Percentiles rank a stretch among this genome's conserved stretches.
phyloP scores from a whole-genome alignment of 2,797 vertebrate species.

The Austrolebias charrua region DNA sequence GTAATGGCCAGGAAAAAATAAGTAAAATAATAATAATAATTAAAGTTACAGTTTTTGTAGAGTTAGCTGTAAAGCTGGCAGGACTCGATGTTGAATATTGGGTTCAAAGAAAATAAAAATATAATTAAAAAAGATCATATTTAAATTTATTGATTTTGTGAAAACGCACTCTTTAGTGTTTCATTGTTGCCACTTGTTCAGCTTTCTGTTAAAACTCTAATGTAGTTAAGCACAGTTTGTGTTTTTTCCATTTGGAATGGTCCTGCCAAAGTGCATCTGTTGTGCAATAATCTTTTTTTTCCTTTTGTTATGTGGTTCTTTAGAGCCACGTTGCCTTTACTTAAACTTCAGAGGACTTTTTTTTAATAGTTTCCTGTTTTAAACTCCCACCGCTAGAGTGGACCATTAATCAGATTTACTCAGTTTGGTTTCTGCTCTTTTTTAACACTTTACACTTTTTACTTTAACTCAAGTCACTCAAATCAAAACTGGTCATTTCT shows the following conservation, averaged over 20 bases:
- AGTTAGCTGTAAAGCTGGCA: no score
- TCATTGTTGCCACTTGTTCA: constrained; percentile 5
- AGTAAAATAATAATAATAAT: neutral
- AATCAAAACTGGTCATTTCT: neutral
- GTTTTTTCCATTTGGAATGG: neutral
- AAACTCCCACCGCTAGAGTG: neutral
- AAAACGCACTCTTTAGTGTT: neutral
- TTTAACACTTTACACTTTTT: neutral
- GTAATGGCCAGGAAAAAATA: neutral
- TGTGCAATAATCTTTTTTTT: no score
- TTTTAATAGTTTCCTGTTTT: neutral
- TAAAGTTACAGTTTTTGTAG: neutral
- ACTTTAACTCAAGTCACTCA: no score
- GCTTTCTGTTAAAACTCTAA: neutral
- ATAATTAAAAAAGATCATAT: no score
- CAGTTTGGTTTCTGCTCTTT: neutral
- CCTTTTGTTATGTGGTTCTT: no score
- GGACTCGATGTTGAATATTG: no score
- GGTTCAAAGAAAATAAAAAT: no score
- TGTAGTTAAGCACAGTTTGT: neutral
- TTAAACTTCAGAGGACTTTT: neutral
- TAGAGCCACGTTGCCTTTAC: neutral
- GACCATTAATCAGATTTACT: neutral
- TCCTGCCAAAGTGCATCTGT: no score
- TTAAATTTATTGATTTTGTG: neutral